Evolutionary conservation across 2,113 vertebrate genomes (phyloP).

Genomic region (Paradoxurus hermaphroditus): DNA sequence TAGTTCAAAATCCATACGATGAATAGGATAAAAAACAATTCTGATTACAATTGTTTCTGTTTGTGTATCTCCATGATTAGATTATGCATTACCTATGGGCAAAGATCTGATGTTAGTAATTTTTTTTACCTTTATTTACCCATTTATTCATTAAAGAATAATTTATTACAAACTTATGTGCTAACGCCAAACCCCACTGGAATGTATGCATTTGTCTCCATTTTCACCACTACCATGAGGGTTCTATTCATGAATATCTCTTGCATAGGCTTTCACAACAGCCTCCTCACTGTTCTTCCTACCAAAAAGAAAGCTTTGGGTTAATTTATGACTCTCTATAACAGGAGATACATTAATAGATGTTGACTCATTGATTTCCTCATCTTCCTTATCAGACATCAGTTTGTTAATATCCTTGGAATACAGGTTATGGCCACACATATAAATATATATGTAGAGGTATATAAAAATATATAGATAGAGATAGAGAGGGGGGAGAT

Average conservation of each 20-base stretch:
- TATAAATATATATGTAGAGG: neutral
- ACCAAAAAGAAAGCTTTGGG: neutral
- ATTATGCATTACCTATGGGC: neutral
- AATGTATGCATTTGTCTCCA: neutral
- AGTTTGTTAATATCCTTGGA: neutral
- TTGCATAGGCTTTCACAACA: neutral
- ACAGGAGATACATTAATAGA: neutral
- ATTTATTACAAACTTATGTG: neutral
- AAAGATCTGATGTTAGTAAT: slow-evolving; percentile 5
- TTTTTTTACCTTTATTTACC: neutral
- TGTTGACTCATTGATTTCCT: neutral
- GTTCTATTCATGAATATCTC: neutral
- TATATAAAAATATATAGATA: neutral
- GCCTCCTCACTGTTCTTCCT: neutral
- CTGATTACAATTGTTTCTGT: neutral
- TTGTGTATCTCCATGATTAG: neutral
- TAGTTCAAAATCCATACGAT: neutral
- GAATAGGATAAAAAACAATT: neutral
- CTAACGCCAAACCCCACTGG: neutral
- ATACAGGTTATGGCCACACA: neutral
- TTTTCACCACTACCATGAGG: neutral
- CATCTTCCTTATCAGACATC: neutral
- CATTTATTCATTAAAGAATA: neutral
- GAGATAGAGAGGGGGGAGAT: neutral
- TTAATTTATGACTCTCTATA: neutral